Evolutionary conservation across 2,797 vertebrate genomes (phyloP).

Genomic region (Anguilla pacifica): DNA sequence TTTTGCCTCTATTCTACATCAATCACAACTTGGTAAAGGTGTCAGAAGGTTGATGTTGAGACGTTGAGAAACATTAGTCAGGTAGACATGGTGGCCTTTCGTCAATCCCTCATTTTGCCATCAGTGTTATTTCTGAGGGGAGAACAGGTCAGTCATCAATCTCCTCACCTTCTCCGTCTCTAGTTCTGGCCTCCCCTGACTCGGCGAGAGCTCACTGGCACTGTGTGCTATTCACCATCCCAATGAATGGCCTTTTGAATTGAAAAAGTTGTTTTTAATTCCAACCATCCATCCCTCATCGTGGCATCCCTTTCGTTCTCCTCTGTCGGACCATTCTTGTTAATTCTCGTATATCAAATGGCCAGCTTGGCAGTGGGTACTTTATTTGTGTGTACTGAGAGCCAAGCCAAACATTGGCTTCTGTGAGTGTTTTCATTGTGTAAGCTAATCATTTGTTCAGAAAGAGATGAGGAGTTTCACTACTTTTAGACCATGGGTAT

Average conservation of each 20-base stretch:
- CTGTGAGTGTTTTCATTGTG: not conserved
- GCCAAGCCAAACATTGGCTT: not conserved
- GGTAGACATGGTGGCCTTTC: not conserved
- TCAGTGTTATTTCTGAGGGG: not conserved
- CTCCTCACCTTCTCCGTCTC: not conserved
- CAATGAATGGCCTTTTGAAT: not conserved
- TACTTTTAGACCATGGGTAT: not conserved
- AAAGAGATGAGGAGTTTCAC: not conserved
- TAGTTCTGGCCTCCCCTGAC: not conserved
- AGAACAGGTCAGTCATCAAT: conserved; percentile 1
- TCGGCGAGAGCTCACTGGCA: not conserved
- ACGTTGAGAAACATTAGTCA: not conserved
- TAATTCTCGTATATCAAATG: not conserved
- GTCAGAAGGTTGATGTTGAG: not conserved
- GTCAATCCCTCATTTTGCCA: not conserved
- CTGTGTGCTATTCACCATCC: not conserved
- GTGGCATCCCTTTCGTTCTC: not conserved
- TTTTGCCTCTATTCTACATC: not conserved
- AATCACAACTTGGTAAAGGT: not conserved
- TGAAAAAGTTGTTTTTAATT: conserved; percentile 18
- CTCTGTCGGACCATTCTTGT: not conserved
- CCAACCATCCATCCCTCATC: conserved; percentile 7
- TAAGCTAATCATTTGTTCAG: not conserved
- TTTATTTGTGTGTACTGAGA: conserved; percentile 5
- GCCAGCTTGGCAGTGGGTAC: not conserved